Percentiles rank a stretch among this genome's conserved stretches.
These are phyloP conservation scores for Rhynchophorus ferrugineus DNA, from an alignment of 1,140 invertebrate species.

Conservation along the genomic window DNA sequence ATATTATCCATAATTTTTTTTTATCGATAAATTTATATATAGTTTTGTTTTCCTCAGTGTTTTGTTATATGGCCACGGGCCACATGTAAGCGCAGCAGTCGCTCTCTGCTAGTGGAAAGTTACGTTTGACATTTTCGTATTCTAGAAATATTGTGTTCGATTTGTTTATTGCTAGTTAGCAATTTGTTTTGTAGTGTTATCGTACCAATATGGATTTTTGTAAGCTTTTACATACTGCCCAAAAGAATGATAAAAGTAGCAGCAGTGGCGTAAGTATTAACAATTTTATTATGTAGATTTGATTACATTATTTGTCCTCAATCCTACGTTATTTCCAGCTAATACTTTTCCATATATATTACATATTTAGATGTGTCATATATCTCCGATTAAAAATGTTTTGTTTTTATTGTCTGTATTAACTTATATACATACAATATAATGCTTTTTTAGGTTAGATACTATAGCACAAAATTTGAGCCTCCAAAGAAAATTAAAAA, in stretches of 20 bases:
- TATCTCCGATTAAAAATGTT: too few relatives aligned
- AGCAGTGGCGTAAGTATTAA: slow-evolving; percentile 42
- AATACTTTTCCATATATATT: background rate
- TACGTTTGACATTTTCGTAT: background rate
- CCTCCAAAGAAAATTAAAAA: slow-evolving; percentile 75
- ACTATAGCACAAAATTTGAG: slow-evolving; percentile 67
- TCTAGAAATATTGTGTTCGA: too few relatives aligned
- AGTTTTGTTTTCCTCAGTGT: too few relatives aligned
- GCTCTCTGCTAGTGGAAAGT: too few relatives aligned
- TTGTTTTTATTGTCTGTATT: background rate
- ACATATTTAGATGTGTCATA: background rate
- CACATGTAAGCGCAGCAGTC: too few relatives aligned
- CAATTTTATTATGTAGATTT: too few relatives aligned
- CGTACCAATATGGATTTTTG: slow-evolving; percentile 58
- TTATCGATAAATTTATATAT: too few relatives aligned
- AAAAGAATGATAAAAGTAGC: slow-evolving; percentile 47
- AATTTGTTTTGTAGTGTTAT: too few relatives aligned
- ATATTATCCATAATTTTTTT: too few relatives aligned
- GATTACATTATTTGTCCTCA: slow-evolving; percentile 8
- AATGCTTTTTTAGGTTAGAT: slow-evolving; percentile 43
- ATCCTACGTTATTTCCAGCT: too few relatives aligned
- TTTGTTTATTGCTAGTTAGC: too few relatives aligned
- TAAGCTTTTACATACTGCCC: slow-evolving; percentile 50
- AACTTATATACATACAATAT: background rate
- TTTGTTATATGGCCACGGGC: too few relatives aligned